A percentile compares a stretch with the other conserved stretches of the same genome.
Evolutionary conservation across 2,797 vertebrate genomes (phyloP).

Genomic region (Ctenosaura bakeri): DNA sequence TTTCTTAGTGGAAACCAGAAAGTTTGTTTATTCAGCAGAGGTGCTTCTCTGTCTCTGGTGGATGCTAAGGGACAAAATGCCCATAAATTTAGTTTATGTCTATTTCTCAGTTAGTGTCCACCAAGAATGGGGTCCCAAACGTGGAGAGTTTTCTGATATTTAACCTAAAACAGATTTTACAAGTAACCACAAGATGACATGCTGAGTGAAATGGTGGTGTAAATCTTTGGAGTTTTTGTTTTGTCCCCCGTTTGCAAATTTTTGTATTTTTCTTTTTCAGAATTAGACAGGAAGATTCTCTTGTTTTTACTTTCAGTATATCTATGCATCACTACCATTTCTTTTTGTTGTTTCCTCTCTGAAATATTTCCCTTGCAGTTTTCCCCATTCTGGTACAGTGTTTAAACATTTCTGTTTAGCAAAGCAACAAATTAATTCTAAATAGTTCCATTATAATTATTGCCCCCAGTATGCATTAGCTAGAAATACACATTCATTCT

Average conservation of each 20-base stretch:
- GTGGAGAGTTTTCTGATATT: constrained; percentile 52
- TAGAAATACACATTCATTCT: no score
- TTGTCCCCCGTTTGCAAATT: not conserved
- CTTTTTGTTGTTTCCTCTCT: no score
- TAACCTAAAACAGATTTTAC: constrained; percentile 54
- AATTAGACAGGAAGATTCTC: not conserved
- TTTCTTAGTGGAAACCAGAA: constrained; percentile 53
- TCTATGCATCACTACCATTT: not conserved
- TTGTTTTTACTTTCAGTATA: constrained; percentile 1
- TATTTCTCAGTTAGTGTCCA: constrained; percentile 39
- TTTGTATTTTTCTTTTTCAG: not conserved
- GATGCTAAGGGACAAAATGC: constrained; percentile 38
- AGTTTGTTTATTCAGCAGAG: constrained; percentile 62
- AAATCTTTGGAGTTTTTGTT: not conserved
- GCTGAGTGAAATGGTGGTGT: constrained; percentile 15
- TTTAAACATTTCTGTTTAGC: not conserved
- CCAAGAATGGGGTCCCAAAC: constrained; percentile 25
- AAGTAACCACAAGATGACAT: constrained; percentile 24
- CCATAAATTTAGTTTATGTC: constrained; percentile 29
- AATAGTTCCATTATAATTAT: not conserved
- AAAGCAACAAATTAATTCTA: not conserved
- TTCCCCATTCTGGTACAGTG: no score
- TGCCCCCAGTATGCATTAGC: no score
- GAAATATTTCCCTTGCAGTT: no score
- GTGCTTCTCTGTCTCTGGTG: constrained; percentile 57